These are phyloP conservation scores for Osmerus mordax DNA, from an alignment of 2,113 vertebrate genomes.

Conservation along the genomic window DNA sequence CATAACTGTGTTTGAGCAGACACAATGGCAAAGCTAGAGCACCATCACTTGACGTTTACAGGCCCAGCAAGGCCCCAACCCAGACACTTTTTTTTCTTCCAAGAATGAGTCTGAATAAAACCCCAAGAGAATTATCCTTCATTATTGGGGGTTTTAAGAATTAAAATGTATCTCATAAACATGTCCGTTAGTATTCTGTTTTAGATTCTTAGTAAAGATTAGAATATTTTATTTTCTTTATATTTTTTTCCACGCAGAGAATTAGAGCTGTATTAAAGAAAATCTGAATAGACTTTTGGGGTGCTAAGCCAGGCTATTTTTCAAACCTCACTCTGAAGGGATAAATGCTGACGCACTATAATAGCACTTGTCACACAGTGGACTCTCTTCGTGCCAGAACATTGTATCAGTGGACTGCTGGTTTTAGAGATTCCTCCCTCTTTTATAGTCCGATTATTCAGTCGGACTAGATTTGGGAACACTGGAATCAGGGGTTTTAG, in stretches of 20 bases:
- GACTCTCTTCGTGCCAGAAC: conserved; percentile 6
- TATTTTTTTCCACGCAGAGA: neutral
- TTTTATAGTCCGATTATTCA: conserved; percentile 16
- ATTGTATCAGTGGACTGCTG: conserved; percentile 5
- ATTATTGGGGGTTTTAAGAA: neutral
- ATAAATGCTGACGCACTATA: conserved; percentile 26
- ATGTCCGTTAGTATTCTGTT: neutral
- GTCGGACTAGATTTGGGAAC: conserved; percentile 9
- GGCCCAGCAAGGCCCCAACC: neutral
- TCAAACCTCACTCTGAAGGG: conserved; percentile 17
- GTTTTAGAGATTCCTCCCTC: conserved; percentile 1
- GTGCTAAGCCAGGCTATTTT: conserved; percentile 17
- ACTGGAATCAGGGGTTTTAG: neutral
- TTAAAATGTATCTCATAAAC: neutral
- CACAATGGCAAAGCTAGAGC: conserved; percentile 1
- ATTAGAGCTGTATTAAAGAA: neutral
- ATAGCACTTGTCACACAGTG: conserved; percentile 12
- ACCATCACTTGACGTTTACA: neutral
- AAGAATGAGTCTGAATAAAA: neutral
- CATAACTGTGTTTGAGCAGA: conserved; percentile 7
- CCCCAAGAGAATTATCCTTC: neutral
- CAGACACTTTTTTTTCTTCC: neutral
- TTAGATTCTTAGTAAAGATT: neutral
- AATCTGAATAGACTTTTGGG: conserved; percentile 7
- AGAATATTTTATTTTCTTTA: too few species aligned